Evolutionary conservation across 1,140 invertebrate species (phyloP).

Genomic region (Apis laboriosa): DNA sequence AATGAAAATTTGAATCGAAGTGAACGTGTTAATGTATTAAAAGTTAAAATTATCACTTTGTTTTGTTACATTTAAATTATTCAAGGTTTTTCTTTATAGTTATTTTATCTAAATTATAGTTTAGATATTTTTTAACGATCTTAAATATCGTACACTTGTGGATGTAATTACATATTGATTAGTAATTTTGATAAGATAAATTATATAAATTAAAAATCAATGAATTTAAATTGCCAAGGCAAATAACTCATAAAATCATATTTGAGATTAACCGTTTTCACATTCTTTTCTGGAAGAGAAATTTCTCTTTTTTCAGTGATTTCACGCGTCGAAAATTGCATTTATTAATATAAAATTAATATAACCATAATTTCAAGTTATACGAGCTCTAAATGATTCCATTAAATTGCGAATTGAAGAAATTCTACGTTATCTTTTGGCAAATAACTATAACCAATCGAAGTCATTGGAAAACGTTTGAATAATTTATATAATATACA

Average conservation of each 20-base stretch:
- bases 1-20: no score
- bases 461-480: no score
- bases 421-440: not conserved
- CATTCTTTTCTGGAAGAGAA: constrained; percentile 28
- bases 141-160: not conserved
- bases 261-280: constrained; percentile 14
- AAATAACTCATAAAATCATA: not conserved
- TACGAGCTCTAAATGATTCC: constrained; percentile 7
- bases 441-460: no score
- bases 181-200: not conserved
- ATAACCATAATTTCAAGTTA: not conserved
- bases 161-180: not conserved
- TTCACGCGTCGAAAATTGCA: not conserved
- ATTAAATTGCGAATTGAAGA: not conserved
- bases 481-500: no score
- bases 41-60: no score
- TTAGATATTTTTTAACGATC: no score
- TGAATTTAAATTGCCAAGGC: not conserved
- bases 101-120: not conserved
- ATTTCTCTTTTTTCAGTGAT: constrained; percentile 15
- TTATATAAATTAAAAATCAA: not conserved
- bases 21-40: no score
- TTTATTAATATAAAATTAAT: constrained; percentile 3
- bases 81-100: no score
- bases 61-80: no score